Evolutionary conservation across 2,797 vertebrate genomes (phyloP).

Genomic region (Hypotaenidia philippensis): DNA sequence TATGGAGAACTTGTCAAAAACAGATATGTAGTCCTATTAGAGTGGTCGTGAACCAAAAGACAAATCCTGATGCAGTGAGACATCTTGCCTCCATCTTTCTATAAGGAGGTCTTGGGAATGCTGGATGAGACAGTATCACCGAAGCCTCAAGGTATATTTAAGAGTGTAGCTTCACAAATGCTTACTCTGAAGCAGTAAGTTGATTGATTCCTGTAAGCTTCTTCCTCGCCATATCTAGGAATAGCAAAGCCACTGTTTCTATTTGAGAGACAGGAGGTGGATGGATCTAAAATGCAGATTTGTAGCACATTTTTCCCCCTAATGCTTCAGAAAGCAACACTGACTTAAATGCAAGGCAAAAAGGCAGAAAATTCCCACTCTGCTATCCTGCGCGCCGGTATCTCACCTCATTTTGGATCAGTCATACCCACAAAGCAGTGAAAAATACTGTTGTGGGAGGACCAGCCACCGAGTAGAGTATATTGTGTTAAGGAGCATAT

Average conservation of each 20-base stretch:
- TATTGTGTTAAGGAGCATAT: background rate
- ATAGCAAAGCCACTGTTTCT: background rate
- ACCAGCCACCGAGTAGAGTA: background rate
- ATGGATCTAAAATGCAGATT: background rate
- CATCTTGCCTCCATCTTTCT: background rate
- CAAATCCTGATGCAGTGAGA: background rate
- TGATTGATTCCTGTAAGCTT: background rate
- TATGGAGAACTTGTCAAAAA: background rate
- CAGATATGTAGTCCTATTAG: background rate
- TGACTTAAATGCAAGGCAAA: background rate
- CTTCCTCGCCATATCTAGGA: background rate
- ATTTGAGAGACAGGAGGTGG: background rate
- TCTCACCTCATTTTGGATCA: background rate
- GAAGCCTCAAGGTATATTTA: background rate
- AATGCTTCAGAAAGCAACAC: background rate
- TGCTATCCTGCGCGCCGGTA: background rate
- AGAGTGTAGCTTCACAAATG: background rate
- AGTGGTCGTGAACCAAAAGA: background rate
- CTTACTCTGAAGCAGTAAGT: background rate
- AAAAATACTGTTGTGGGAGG: rapidly evolving
- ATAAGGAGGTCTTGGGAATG: background rate
- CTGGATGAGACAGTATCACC: rapidly evolving
- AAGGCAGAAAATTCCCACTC: background rate
- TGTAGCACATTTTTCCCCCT: background rate
- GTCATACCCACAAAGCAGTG: background rate